Percentiles rank a stretch among this genome's conserved stretches.
These are phyloP conservation scores for Danio jaintianensis DNA, from an alignment of 2,797 vertebrate species.

Conservation along the genomic window DNA sequence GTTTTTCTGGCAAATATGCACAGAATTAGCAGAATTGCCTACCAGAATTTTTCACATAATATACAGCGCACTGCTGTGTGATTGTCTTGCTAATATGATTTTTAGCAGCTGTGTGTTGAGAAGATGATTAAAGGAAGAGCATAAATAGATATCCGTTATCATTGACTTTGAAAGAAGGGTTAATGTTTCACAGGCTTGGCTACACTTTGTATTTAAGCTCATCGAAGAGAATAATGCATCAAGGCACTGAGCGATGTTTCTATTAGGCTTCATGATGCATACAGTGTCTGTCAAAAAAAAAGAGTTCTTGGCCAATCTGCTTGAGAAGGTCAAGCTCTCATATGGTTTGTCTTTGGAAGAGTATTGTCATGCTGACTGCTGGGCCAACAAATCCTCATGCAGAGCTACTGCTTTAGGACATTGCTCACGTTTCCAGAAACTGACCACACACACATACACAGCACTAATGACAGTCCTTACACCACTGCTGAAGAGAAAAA, in stretches of 20 bases:
- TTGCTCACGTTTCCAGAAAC: background rate
- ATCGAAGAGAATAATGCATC: conserved; percentile 10
- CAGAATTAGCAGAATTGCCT: conserved; percentile 15
- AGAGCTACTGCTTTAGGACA: conserved; percentile 8
- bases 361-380: conserved; percentile 21
- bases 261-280: conserved; percentile 37
- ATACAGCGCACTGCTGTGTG: background rate
- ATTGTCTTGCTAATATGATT: background rate
- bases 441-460: background rate
- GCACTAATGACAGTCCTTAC: background rate
- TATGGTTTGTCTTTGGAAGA: conserved; percentile 7
- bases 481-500: background rate
- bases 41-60: background rate
- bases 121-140: conserved; percentile 10
- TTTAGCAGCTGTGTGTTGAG: conserved; percentile 6
- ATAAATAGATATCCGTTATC: conserved; percentile 10
- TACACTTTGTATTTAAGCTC: conserved; percentile 33
- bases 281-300: conserved; percentile 35
- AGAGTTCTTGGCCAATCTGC: background rate
- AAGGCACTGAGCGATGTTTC: conserved; percentile 26
- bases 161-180: conserved; percentile 42
- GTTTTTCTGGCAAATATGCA: conserved; percentile 23
- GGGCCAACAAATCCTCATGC: conserved; percentile 4
- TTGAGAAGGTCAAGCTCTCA: conserved; percentile 16
- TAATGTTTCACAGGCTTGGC: conserved; percentile 1